phyloP scores from a whole-genome alignment of 2,113 vertebrate genomes.

The Haliaeetus leucogaster region DNA sequence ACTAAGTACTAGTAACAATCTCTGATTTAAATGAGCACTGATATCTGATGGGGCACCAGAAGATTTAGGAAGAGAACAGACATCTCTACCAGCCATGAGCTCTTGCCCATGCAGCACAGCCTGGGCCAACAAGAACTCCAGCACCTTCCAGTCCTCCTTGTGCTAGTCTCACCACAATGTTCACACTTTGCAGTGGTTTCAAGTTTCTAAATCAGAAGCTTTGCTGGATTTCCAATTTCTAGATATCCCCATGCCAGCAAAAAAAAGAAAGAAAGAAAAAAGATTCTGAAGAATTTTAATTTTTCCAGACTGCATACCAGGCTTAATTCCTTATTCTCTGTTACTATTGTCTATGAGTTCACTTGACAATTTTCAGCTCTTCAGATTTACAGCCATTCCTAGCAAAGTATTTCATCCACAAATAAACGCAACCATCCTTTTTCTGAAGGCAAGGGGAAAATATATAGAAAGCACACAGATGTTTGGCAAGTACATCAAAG shows the following conservation, averaged over 20 bases:
- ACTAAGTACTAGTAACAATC: neutral
- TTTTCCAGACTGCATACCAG: constrained; percentile 39
- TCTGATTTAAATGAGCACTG: too few relatives aligned
- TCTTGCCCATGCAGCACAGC: neutral
- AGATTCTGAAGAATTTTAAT: neutral
- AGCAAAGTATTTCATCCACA: constrained; percentile 49
- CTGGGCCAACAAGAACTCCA: neutral
- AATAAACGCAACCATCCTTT: constrained; percentile 32
- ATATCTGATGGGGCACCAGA: neutral
- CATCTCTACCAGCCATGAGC: neutral
- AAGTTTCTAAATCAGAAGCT: neutral
- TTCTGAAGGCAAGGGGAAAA: constrained; percentile 39
- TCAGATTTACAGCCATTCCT: constrained; percentile 52
- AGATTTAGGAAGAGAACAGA: neutral
- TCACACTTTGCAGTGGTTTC: neutral
- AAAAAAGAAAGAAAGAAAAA: neutral
- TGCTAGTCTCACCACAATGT: accelerated
- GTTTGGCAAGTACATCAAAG: constrained; percentile 80
- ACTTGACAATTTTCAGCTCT: constrained; percentile 32
- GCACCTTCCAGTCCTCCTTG: neutral
- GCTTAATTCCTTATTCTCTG: constrained; percentile 22
- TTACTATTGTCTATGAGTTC: neutral
- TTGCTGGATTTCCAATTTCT: constrained; percentile 13
- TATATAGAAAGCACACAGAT: constrained; percentile 72
- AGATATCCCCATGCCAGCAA: neutral